Evolutionary conservation across 2,113 vertebrate species (phyloP).

Genomic region (Labrus mixtus): DNA sequence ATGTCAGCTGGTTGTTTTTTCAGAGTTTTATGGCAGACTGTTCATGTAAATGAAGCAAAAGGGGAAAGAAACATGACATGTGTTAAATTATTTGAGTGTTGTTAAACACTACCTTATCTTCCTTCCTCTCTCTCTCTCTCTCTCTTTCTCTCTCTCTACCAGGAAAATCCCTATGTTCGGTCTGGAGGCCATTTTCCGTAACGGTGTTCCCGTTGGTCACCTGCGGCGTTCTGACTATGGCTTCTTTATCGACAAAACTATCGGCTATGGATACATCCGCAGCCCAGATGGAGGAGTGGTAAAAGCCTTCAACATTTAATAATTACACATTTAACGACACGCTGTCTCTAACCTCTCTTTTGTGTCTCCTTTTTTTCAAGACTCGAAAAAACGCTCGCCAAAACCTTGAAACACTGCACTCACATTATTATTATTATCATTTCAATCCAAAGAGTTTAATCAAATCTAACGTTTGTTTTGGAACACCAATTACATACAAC

Average conservation of each 20-base stretch:
- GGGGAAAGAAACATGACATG: not conserved
- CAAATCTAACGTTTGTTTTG: too few relatives aligned
- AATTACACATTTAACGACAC: not conserved
- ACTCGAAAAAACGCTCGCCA: too few relatives aligned
- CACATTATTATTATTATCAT: too few relatives aligned
- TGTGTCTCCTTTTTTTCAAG: too few relatives aligned
- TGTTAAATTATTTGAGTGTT: not conserved
- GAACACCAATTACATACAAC: too few relatives aligned
- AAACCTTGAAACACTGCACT: too few relatives aligned
- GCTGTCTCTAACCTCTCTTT: not conserved
- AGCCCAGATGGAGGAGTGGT: slow-evolving; percentile 89
- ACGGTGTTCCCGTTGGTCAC: slow-evolving; percentile 89
- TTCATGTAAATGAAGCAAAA: too few relatives aligned
- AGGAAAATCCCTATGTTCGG: slow-evolving; percentile 96
- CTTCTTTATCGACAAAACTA: slow-evolving; percentile 90
- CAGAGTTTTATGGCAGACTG: too few relatives aligned
- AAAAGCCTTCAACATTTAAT: slow-evolving; percentile 65
- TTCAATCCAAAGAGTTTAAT: too few relatives aligned
- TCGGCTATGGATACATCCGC: slow-evolving; percentile 92
- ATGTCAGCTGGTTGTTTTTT: too few relatives aligned
- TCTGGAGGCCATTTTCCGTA: slow-evolving; percentile 93
- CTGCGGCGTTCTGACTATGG: slow-evolving; percentile 91
- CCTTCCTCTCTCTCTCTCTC: not conserved
- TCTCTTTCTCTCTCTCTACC: slow-evolving; percentile 12
- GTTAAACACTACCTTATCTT: not conserved